Percentiles rank a stretch among this genome's conserved stretches.
Evolutionary conservation across 1,140 invertebrate species (phyloP).

Genomic region (Lepidurus packardi): DNA sequence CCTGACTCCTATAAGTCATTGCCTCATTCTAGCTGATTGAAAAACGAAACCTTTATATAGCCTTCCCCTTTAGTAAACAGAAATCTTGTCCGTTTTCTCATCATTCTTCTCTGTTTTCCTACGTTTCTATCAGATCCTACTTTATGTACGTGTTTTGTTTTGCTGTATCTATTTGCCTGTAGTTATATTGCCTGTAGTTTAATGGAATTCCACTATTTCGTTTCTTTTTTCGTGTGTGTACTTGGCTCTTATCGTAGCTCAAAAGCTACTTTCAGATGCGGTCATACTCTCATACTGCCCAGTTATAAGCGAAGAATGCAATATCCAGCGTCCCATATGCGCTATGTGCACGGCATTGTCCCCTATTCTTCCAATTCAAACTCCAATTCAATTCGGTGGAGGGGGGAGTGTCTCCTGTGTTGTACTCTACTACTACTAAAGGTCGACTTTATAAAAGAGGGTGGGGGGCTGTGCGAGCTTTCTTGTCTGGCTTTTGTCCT

Average conservation of each 20-base stretch:
- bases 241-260: background rate
- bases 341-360: background rate
- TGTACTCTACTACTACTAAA: background rate
- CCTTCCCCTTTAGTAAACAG: no score
- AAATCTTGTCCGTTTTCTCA: no score
- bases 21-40: background rate
- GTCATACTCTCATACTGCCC: background rate
- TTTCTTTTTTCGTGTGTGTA: no score
- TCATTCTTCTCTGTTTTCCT: no score
- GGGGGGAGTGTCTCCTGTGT: background rate
- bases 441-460: background rate
- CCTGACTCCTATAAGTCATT: background rate
- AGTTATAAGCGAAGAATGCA: background rate
- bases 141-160: no score
- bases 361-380: background rate
- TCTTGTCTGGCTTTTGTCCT: background rate
- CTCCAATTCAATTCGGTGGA: constrained; percentile 2
- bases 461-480: background rate
- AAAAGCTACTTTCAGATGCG: background rate
- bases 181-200: no score
- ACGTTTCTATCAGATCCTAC: no score
- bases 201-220: no score
- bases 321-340: background rate
- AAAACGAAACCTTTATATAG: background rate
- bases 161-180: no score